phyloP scores from a whole-genome alignment of 2,113 vertebrate genomes.

The Hydrochoerus hydrochaeris region DNA sequence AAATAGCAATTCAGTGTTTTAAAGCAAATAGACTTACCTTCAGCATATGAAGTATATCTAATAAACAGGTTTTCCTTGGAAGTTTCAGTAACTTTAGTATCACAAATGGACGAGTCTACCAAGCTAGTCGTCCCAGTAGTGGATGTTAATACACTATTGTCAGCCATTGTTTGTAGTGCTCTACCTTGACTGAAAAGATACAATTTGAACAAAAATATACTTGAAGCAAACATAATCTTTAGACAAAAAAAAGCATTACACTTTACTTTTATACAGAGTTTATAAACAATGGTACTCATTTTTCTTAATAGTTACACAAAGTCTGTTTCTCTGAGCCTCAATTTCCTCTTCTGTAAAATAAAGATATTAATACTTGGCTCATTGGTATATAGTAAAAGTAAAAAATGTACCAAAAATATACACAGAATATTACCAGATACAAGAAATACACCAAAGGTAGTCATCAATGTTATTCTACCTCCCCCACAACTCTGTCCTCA shows the following conservation, averaged over 20 bases:
- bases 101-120: constrained; percentile 94
- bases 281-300: neutral
- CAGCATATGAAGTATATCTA: constrained; percentile 84
- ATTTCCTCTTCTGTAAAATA: constrained; percentile 51
- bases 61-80: constrained; percentile 90
- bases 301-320: constrained; percentile 49
- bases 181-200: constrained; percentile 70
- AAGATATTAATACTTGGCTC: neutral
- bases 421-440: constrained; percentile 13
- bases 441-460: neutral
- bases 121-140: constrained; percentile 90
- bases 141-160: constrained; percentile 89
- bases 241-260: constrained; percentile 19
- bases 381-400: constrained; percentile 19
- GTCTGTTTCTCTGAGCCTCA: neutral
- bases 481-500: neutral
- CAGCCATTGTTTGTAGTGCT: constrained; percentile 88
- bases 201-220: constrained; percentile 14
- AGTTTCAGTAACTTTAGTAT: constrained; percentile 92
- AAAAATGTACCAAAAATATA: neutral
- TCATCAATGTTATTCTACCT: constrained; percentile 12
- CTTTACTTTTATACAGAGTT: neutral
- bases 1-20: constrained; percentile 38
- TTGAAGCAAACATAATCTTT: neutral
- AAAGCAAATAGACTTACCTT: constrained; percentile 87